Evolutionary conservation across 2,113 vertebrate genomes (phyloP).

Genomic region (Marcusenius ussheri): DNA sequence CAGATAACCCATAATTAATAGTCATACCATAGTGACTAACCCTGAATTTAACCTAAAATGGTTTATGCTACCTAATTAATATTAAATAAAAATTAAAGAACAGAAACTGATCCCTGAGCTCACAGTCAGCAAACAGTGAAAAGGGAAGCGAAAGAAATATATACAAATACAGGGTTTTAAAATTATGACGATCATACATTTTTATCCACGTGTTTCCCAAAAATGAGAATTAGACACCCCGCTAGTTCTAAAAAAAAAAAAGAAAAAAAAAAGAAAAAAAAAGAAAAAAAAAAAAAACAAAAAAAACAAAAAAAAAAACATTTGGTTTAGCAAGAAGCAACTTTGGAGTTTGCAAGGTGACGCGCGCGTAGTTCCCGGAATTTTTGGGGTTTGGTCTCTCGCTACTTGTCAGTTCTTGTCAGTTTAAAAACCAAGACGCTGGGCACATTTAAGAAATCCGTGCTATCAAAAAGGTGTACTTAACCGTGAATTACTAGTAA

Average conservation of each 20-base stretch:
- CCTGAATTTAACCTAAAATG: not conserved
- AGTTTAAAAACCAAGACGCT: not conserved
- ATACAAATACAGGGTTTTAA: conserved; percentile 1
- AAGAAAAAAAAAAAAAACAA: not conserved
- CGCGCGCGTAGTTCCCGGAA: not conserved
- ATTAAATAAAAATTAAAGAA: not conserved
- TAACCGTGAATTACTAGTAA: not conserved
- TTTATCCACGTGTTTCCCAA: not conserved
- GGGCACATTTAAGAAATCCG: not conserved
- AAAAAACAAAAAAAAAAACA: not conserved
- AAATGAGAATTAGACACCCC: not conserved
- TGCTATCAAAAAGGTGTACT: not conserved
- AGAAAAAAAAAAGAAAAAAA: not conserved
- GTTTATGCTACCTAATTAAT: not conserved
- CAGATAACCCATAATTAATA: not conserved
- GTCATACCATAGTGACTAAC: not conserved
- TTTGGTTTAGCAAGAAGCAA: not conserved
- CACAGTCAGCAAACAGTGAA: not conserved
- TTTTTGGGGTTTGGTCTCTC: not conserved
- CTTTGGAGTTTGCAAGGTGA: not conserved
- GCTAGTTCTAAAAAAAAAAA: not conserved
- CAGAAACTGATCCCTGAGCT: not conserved
- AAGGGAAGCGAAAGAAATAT: conserved; percentile 28
- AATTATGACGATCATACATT: not conserved
- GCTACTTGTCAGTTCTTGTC: not conserved